These are phyloP conservation scores for Hirundo rustica DNA, from an alignment of 2,797 vertebrate species.

Conservation along the genomic window DNA sequence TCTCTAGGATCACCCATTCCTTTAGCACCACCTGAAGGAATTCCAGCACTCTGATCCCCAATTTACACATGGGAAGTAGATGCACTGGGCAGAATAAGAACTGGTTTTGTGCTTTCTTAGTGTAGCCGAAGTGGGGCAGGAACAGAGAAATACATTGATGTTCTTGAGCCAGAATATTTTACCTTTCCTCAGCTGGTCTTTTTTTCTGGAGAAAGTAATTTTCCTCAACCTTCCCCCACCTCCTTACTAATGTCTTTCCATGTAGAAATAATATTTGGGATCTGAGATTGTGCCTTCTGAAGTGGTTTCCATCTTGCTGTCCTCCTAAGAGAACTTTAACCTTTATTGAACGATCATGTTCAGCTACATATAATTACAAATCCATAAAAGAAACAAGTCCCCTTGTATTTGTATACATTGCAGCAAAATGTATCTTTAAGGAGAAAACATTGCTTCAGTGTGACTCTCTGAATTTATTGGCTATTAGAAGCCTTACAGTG, in stretches of 20 bases:
- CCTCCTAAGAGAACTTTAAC: slow-evolving; percentile 40
- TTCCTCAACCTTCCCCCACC: background rate
- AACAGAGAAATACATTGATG: background rate
- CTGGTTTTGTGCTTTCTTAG: background rate
- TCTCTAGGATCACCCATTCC: background rate
- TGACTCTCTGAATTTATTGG: slow-evolving; percentile 58
- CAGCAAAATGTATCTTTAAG: slow-evolving; percentile 49
- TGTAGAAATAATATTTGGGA: slow-evolving; percentile 45
- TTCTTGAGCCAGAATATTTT: background rate
- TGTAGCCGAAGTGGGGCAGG: background rate
- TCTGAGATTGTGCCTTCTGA: slow-evolving; percentile 1
- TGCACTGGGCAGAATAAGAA: background rate
- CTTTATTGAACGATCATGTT: slow-evolving; percentile 46
- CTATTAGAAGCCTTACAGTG: slow-evolving; percentile 56
- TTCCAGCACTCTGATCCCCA: background rate
- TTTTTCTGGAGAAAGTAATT: background rate
- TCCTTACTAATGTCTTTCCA: background rate
- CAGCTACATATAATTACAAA: slow-evolving; percentile 46
- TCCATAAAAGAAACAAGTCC: slow-evolving; percentile 6
- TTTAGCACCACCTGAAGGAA: background rate
- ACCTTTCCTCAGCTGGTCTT: background rate
- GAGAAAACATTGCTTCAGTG: slow-evolving; percentile 66
- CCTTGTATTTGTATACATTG: slow-evolving; percentile 26
- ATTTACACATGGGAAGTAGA: background rate
- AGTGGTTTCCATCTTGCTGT: slow-evolving; percentile 59